Base-by-base conservation (phyloP, 2,888 invertebrate genomes). In the Keiferia lycopersicella region DNA sequence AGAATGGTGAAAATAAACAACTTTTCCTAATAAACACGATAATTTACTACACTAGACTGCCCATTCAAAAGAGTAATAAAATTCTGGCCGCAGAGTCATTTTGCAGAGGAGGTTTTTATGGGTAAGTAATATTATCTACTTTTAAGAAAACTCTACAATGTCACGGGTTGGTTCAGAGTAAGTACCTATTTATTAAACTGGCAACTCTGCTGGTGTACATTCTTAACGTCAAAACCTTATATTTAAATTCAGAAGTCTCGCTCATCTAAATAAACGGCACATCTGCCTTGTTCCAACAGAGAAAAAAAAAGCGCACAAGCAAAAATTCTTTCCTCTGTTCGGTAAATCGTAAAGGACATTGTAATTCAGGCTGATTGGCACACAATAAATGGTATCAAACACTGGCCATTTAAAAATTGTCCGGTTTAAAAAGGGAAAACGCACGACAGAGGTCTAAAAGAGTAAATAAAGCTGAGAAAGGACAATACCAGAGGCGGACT, bases 311-410 rank as follows among this genome's bases (percentile, higher is more conserved):
- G 22, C 20, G 81, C 78, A 75, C 77, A 80, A 81, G 82, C 82
- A 82, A 87, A 82, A 82, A 79, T 56, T 56, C 56, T 34, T 56
- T 34, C n/a, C 56, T 79, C 83, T 83, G 87, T 86, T 89, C 90
- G 88, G 88, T 78, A 79, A 79, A 81, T 77, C 81, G 78, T 83
- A 91, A 90, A 88, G 87, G 89, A 91, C 90, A 91, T 90, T 91
- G 91, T 91, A 91, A 90, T 90, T 91, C 91, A 90, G 81, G 73
- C 84, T 90, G 91, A 91, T 91, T 91, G 91, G 91, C 91, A 91
- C 88, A 91, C 91, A 91, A 91, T 91, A 91, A 56, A 91, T 89
- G 88, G 89, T 89, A 88, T 90, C 91, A 91, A 90, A 87, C 86
- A 85, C 88, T 86, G 84, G 86, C 88, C 88, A 87, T 90, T 91